Base-by-base conservation (phyloP, 1,140 invertebrate genomes). In the Fopius arisanus region DNA sequence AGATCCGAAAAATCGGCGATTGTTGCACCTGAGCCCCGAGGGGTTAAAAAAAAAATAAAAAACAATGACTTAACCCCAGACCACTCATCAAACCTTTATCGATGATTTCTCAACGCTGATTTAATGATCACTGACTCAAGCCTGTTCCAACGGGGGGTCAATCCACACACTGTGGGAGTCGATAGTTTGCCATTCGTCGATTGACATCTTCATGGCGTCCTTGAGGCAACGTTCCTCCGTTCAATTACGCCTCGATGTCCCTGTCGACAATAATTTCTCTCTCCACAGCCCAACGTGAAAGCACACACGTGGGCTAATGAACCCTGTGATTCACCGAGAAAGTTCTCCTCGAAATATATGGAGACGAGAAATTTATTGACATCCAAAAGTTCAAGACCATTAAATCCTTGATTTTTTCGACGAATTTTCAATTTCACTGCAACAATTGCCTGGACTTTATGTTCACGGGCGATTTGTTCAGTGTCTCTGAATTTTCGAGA, bases 191-290 rank as follows among this genome's bases (percentile, higher is more conserved):
- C 43, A 19, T 51, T 14, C 43, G 14, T 59, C 54, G 54, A 59
- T 59, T 59, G 54, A 59, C 54, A 59, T 59, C 54, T 59, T 59
- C 54, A 59, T 59, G 54, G 54, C 54, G 54, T 59, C 54, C 54
- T 59, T 59, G 21, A 12, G 54, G 54, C 54, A 10, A 28, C 43
- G 43, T 19, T 59, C 54, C 23, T 59, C 54, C 23, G 19, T 26
- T 23, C 54, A 59, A 59, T 59, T 59, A 59, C 54, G 54, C 54
- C 54, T 59, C 54, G 54, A 59, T 26, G 54, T 48, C 19, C 19
- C 54, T 59, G 54, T 59, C 54, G 54, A 51, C 43, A 59, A 59
- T 59, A 59, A 59, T 59, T 59, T 26, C 43, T 37, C 33, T 51
- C n/a, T 16, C 41, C 41, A n/a, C 3, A 5, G 5, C 23, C 54